phyloP scores from a whole-genome alignment of 2,113 vertebrate species.

The Neodon shergylaensis region DNA sequence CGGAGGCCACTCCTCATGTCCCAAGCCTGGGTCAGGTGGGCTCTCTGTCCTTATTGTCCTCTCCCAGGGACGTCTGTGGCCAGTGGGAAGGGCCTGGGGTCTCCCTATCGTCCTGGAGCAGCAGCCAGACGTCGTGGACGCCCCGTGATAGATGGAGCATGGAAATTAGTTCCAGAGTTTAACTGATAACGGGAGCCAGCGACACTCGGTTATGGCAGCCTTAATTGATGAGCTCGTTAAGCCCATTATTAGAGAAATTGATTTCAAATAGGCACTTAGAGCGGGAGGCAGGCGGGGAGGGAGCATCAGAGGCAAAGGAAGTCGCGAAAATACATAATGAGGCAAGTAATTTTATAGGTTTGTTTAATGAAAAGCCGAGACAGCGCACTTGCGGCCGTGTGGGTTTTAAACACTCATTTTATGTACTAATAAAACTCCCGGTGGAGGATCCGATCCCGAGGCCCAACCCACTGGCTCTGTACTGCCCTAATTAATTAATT shows the following conservation, averaged over 20 bases:
- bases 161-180: conserved; percentile 96
- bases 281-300: conserved; percentile 91
- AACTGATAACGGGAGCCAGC: conserved; percentile 95
- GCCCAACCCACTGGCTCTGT: conserved; percentile 86
- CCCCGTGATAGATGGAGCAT: conserved; percentile 96
- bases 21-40: not conserved
- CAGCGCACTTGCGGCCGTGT: conserved; percentile 87
- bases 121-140: conserved; percentile 90
- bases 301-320: conserved; percentile 90
- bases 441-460: conserved; percentile 83
- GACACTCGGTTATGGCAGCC: conserved; percentile 98
- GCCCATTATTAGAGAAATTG: conserved; percentile 99
- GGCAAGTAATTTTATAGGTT: conserved; percentile 99
- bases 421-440: conserved; percentile 89
- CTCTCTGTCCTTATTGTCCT: conserved; percentile 18
- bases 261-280: conserved; percentile 99
- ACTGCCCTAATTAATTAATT: conserved; percentile 96
- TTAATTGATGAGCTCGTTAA: conserved; percentile 99
- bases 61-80: not conserved
- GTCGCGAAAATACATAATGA: conserved; percentile 98
- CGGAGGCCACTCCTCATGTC: conserved; percentile 23
- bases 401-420: conserved; percentile 91
- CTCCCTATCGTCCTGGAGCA: conserved; percentile 92
- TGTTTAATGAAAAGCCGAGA: conserved; percentile 98
- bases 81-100: conserved; percentile 82